Evolutionary conservation across 2,113 vertebrate species (phyloP), one percentile per base, ranked within the genome.

Genomic region (Amia ocellicauda): DNA sequence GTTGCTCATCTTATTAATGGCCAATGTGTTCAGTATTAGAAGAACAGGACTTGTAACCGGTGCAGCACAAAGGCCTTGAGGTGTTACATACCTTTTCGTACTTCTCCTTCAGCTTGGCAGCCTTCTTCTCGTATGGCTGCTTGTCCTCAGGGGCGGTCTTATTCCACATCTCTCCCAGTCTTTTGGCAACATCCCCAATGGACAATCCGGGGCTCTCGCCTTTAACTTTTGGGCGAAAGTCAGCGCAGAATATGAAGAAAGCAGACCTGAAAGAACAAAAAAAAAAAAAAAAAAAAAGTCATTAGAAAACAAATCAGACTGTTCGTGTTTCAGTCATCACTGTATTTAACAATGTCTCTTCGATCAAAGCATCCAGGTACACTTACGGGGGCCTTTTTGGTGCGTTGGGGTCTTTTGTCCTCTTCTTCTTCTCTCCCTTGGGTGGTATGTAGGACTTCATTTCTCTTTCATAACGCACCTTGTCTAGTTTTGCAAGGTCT

Each of bases 351-450:
- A n/a, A n/a, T n/a, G n/a, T n/a, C n/a, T n/a, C n/a, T n/a, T n/a
- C n/a, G n/a, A n/a, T n/a, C n/a, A n/a, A 19, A 17, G 16, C 26
- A 43, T 3, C 47, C 29, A 20, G 43, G 5, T 67, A 13, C 67
- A 92, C 94, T 83, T 83, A 99, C 97, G 96, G 96, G 77, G 97
- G 95, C 88, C 96, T 95, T 83, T 99, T 98, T 24, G 97, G 97
- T 63, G 95, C 97, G 74, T 98, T 98, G 68, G 96, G 96, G 79
- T 98, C 96, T 91, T 97, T 98, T 69, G 91, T 92, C 68, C 94
- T 88, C 90, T 93, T 95, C 88, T 91, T 97, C 71, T 92, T 93
- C 71, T 93, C 92, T 41, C 93, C 93, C 81, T 94, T 95, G 40
- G 93, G 94, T 66, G 93, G 96, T 67, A 93, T 84, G 60, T 98